Conservation (phyloP, 2,888 invertebrate genomes). For the Agrotis puta region DNA sequence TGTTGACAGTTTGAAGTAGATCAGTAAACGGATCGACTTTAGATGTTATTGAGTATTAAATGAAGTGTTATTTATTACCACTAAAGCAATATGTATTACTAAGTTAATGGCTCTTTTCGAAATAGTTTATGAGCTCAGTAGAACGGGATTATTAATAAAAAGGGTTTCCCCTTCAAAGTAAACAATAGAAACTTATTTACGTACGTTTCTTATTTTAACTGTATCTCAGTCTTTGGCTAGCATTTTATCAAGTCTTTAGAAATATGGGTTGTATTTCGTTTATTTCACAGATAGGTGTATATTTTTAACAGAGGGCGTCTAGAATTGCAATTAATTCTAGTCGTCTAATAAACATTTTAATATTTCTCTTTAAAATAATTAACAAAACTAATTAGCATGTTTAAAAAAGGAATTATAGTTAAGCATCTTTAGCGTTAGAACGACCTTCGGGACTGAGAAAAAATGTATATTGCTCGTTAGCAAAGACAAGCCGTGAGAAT, state of each 20-base stretch:
- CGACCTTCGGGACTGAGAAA: conserved; percentile 45
- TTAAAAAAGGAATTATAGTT: conserved; percentile 6
- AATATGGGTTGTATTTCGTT: neutral
- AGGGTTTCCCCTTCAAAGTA: conserved; percentile 7
- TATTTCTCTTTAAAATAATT: neutral
- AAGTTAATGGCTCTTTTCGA: conserved; percentile 26
- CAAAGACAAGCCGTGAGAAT: conserved; percentile 46
- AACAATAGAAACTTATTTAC: conserved; percentile 14
- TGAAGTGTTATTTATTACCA: conserved; percentile 34
- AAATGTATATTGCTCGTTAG: conserved; percentile 50
- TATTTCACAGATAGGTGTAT: neutral
- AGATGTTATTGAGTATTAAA: conserved; percentile 37
- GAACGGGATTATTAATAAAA: conserved; percentile 13
- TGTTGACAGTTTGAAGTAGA: conserved; percentile 69
- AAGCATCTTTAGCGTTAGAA: conserved; percentile 25
- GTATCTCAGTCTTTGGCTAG: too few species aligned
- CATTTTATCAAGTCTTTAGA: neutral
- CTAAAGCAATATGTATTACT: conserved; percentile 26
- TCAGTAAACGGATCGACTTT: conserved; percentile 19
- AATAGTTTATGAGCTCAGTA: conserved; percentile 34
- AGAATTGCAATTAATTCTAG: neutral
- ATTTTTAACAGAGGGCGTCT: neutral
- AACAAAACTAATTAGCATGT: conserved; percentile 21
- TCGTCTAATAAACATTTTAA: neutral
- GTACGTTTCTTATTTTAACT: neutral